phyloP scores from a whole-genome alignment of 1,140 invertebrate genomes.

The Eupristina koningsbergeri region DNA sequence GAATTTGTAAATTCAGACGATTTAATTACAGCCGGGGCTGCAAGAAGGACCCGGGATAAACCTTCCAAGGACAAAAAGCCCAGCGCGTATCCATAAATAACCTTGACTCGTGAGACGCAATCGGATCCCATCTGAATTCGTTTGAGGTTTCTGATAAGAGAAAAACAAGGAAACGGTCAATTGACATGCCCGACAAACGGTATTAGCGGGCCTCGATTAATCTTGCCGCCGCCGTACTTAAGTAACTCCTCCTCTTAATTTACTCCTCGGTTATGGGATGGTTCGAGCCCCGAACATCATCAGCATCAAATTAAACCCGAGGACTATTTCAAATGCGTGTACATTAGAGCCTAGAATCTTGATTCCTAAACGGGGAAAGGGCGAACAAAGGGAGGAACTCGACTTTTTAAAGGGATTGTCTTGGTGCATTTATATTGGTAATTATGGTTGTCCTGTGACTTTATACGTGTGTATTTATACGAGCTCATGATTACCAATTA shows the following conservation, averaged over 20 bases:
- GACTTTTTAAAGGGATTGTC: neutral
- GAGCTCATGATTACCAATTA: no score
- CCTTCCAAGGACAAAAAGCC: no score
- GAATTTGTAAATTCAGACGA: no score
- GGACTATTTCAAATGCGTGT: neutral
- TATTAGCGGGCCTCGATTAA: neutral
- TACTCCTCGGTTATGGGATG: neutral
- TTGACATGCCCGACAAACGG: neutral
- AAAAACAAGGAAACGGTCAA: neutral
- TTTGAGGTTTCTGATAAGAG: neutral
- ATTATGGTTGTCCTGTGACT: no score
- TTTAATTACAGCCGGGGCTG: no score
- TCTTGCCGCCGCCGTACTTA: neutral
- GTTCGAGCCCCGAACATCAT: neutral
- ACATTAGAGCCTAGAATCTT: neutral
- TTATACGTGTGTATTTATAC: no score
- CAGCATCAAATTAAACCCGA: neutral
- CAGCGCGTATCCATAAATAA: no score
- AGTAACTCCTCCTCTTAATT: neutral
- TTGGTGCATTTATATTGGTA: no score
- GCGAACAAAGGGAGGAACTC: neutral
- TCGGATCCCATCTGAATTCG: neutral
- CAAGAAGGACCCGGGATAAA: no score
- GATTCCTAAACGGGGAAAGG: neutral
- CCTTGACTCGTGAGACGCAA: neutral